Evolutionary conservation across 1,140 invertebrate species (phyloP).

Genomic region (Cotesia vestalis): DNA sequence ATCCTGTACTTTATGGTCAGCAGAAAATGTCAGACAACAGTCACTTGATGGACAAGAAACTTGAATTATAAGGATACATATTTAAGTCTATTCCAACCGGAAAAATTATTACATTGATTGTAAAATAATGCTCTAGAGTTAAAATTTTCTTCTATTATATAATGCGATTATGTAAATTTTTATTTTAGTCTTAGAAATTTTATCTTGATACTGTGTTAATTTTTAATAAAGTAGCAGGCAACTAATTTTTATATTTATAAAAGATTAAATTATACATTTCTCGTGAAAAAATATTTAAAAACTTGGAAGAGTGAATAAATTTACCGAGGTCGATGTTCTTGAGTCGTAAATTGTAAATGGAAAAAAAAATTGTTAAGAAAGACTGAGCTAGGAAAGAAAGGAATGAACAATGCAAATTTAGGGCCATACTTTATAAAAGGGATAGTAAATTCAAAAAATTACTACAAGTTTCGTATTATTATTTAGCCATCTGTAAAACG

Average conservation of each 20-base stretch:
- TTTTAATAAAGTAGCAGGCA: too few relatives aligned
- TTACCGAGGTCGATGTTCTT: too few relatives aligned
- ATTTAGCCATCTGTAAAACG: slow-evolving; percentile 9
- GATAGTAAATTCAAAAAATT: slow-evolving; percentile 5
- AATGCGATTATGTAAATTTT: background rate
- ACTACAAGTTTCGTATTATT: slow-evolving; percentile 4
- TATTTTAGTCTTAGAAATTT: background rate
- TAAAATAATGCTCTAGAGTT: background rate
- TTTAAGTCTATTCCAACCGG: background rate
- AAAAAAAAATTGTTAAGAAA: background rate
- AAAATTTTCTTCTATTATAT: background rate
- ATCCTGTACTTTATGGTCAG: background rate
- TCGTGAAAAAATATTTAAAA: too few relatives aligned
- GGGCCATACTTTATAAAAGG: background rate
- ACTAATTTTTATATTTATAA: too few relatives aligned
- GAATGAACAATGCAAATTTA: slow-evolving; percentile 17
- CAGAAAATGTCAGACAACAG: slow-evolving; percentile 5
- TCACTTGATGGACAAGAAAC: background rate
- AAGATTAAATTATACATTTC: too few relatives aligned
- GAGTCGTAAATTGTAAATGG: background rate
- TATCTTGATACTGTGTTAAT: too few relatives aligned
- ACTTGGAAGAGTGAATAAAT: too few relatives aligned
- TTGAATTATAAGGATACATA: too few relatives aligned
- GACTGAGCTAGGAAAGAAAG: background rate
- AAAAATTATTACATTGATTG: slow-evolving; percentile 3